These are phyloP conservation scores for Phocides pigmalion DNA, from an alignment of 1,140 invertebrate species.

Conservation along the genomic window DNA sequence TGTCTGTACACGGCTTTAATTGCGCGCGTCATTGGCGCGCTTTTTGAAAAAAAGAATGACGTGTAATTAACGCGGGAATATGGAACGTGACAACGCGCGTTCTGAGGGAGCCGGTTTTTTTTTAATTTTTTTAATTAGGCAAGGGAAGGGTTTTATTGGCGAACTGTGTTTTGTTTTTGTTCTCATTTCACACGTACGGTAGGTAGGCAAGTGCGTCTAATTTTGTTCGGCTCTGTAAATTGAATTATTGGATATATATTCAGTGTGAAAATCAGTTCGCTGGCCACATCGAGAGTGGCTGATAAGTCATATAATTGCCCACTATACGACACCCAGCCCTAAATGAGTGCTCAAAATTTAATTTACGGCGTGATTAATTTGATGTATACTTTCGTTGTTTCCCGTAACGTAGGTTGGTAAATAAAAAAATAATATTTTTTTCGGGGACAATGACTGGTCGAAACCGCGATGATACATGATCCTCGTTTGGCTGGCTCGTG, in stretches of 20 bases:
- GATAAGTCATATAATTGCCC: conserved; percentile 9
- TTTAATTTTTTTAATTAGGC: conserved; percentile 82
- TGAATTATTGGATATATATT: conserved; percentile 2
- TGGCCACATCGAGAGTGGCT: neutral
- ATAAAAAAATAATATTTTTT: conserved; percentile 68
- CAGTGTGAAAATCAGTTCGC: neutral
- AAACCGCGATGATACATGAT: conserved; percentile 80
- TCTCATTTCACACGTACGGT: conserved; percentile 24
- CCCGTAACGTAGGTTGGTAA: conserved; percentile 61
- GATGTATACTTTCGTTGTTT: conserved; percentile 66
- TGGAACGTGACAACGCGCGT: conserved; percentile 81
- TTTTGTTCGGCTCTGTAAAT: conserved; percentile 12
- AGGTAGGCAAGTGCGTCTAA: conserved; percentile 18
- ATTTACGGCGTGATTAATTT: conserved; percentile 69
- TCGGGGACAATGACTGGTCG: conserved; percentile 79
- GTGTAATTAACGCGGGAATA: conserved; percentile 83
- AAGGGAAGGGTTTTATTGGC: conserved; percentile 69
- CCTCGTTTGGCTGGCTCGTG: conserved; percentile 75
- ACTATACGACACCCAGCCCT: conserved; percentile 6
- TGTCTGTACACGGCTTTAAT: conserved; percentile 82
- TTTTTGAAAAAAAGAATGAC: conserved; percentile 83
- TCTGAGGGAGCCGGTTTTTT: conserved; percentile 74
- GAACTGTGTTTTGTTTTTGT: conserved; percentile 62
- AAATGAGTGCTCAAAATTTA: conserved; percentile 44
- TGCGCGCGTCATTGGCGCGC: conserved; percentile 81